Percentiles rank a stretch among this genome's conserved stretches.
phyloP scores from a whole-genome alignment of 2,113 vertebrate species.

The Perca flavescens region DNA sequence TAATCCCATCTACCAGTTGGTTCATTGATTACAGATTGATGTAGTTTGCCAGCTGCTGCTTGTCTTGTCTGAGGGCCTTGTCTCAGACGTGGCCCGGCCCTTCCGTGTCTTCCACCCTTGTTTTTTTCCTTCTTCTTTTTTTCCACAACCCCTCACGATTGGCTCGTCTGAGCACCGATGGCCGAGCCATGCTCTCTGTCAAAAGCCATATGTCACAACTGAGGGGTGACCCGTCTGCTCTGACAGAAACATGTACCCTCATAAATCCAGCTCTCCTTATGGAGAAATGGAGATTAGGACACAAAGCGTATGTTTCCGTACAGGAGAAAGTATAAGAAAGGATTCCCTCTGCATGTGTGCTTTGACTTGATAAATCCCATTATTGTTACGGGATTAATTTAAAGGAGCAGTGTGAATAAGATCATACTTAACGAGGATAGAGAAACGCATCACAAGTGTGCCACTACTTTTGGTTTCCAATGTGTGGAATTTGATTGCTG shows the following conservation, averaged over 20 bases:
- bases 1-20: constrained; percentile 84
- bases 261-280: constrained; percentile 61
- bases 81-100: constrained; percentile 70
- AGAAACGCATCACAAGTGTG: background rate
- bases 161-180: constrained; percentile 72
- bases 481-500: background rate
- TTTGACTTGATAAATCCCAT: constrained; percentile 54
- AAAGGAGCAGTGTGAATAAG: constrained; percentile 26
- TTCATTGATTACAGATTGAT: constrained; percentile 86
- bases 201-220: constrained; percentile 83
- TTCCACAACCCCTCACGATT: constrained; percentile 63
- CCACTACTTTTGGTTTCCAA: background rate
- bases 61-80: constrained; percentile 75
- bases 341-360: constrained; percentile 22
- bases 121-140: constrained; percentile 64
- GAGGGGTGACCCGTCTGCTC: constrained; percentile 60
- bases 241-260: constrained; percentile 38
- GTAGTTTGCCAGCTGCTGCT: constrained; percentile 85
- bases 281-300: constrained; percentile 65
- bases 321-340: constrained; percentile 71
- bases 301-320: constrained; percentile 52
- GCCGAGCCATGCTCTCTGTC: constrained; percentile 63
- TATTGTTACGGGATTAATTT: constrained; percentile 38
- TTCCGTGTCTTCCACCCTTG: constrained; percentile 60
- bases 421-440: background rate